phyloP scores from a whole-genome alignment of 2,888 invertebrate species.

The Archaeoteleia sp. region DNA sequence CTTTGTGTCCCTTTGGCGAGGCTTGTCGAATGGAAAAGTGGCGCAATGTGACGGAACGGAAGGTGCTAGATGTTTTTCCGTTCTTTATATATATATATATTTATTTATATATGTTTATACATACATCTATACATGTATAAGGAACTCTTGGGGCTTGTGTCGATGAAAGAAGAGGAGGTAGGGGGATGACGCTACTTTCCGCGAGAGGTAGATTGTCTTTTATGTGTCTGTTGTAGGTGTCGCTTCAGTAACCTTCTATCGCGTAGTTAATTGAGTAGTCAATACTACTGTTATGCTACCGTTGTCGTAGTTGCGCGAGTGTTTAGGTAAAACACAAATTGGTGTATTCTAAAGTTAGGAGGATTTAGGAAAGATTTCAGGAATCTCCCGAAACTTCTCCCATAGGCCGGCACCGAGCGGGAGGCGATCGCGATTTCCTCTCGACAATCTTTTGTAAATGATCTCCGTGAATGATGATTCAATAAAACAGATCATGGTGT shows the following conservation, averaged over 20 bases:
- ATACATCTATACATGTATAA: slow-evolving; percentile 8
- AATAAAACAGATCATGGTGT: slow-evolving; percentile 16
- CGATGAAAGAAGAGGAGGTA: slow-evolving; percentile 5
- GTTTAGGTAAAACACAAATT: slow-evolving; percentile 18
- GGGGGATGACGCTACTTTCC: slow-evolving; percentile 33
- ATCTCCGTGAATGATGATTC: slow-evolving; percentile 19
- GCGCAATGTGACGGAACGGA: slow-evolving; percentile 19
- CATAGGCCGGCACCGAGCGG: slow-evolving; percentile 26
- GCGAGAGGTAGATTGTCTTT: slow-evolving; percentile 39
- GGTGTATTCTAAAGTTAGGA: slow-evolving; percentile 9
- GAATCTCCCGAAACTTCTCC: slow-evolving; percentile 35
- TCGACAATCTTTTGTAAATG: slow-evolving; percentile 21
- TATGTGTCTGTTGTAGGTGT: slow-evolving; percentile 46
- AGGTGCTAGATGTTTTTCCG: slow-evolving; percentile 11
- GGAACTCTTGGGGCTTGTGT: slow-evolving; percentile 3
- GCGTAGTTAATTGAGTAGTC: slow-evolving; percentile 8
- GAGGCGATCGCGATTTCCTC: slow-evolving; percentile 37
- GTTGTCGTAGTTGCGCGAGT: slow-evolving; percentile 30
- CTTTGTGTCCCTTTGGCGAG: too few species aligned
- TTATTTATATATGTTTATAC: slow-evolving; percentile 10
- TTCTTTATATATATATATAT: slow-evolving; percentile 22
- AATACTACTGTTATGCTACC: slow-evolving; percentile 12
- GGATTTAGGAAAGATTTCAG: slow-evolving; percentile 23
- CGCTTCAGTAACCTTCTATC: slow-evolving; percentile 22
- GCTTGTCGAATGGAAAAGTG: slow-evolving; percentile 20